These are phyloP conservation scores for Parnassius mnemosyne DNA, from an alignment of 2,888 invertebrate genomes.

Conservation along the genomic window DNA sequence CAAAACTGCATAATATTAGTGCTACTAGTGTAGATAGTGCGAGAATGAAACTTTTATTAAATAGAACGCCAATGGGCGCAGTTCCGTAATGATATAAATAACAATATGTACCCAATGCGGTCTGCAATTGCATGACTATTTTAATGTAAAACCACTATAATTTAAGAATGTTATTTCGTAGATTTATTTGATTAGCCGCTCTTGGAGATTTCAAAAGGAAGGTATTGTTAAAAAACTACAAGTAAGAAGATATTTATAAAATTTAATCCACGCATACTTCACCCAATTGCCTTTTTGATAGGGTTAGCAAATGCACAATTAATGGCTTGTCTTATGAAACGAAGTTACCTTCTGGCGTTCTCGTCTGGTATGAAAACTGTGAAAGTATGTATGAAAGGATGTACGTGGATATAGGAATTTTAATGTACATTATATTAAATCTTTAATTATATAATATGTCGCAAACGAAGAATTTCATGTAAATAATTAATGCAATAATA, in stretches of 20 bases:
- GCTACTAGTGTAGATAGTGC: constrained; percentile 66
- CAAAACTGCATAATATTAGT: constrained; percentile 74
- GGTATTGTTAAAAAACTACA: constrained; percentile 23
- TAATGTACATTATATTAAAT: constrained; percentile 34
- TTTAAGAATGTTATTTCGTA: constrained; percentile 47
- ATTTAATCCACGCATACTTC: constrained; percentile 59
- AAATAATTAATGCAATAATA: constrained; percentile 51
- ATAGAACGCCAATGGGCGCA: constrained; percentile 46
- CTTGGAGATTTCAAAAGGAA: constrained; percentile 44
- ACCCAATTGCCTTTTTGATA: constrained; percentile 75
- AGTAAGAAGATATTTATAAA: constrained; percentile 32
- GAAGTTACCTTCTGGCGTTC: constrained; percentile 67
- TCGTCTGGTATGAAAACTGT: constrained; percentile 40
- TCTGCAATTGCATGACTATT: constrained; percentile 54
- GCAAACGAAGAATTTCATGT: constrained; percentile 33
- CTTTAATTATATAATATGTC: constrained; percentile 29
- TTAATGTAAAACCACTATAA: constrained; percentile 66
- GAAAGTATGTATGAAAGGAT: constrained; percentile 37
- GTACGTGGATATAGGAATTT: constrained; percentile 29
- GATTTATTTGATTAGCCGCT: constrained; percentile 45
- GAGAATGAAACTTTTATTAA: constrained; percentile 53
- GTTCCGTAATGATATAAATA: constrained; percentile 43
- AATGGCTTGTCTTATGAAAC: constrained; percentile 42
- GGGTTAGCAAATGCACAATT: constrained; percentile 68
- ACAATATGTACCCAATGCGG: constrained; percentile 39